phyloP scores from a whole-genome alignment of 53 echinoderm and acorn worm species.

The Zoroaster sp. region DNA sequence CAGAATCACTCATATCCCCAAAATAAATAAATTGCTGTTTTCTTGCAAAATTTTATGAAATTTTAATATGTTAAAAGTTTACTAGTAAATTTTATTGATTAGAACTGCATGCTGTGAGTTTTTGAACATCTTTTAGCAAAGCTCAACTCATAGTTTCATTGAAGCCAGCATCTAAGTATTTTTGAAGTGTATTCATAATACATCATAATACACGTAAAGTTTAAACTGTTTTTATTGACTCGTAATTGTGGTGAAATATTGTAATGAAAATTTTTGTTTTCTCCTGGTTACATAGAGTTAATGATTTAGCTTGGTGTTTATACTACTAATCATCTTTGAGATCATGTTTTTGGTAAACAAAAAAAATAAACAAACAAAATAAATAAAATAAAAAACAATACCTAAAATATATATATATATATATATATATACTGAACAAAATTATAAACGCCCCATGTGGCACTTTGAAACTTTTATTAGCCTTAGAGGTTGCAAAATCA shows the following conservation, averaged over 20 bases:
- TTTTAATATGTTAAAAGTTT: neutral
- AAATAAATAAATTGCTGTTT: neutral
- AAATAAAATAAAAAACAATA: too few relatives aligned
- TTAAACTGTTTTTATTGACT: neutral
- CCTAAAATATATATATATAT: too few relatives aligned
- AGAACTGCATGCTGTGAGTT: neutral
- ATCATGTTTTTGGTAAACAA: too few relatives aligned
- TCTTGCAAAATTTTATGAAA: neutral
- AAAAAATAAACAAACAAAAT: too few relatives aligned
- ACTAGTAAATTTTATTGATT: neutral
- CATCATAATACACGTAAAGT: neutral
- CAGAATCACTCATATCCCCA: neutral
- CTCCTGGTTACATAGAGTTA: neutral
- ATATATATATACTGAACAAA: too few relatives aligned
- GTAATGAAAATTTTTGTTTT: neutral
- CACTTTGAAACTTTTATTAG: too few relatives aligned
- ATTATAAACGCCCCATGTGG: too few relatives aligned
- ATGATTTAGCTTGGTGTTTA: neutral
- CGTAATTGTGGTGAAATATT: neutral
- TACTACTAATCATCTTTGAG: too few relatives aligned
- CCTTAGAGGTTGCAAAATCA: too few relatives aligned
- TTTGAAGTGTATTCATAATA: neutral
- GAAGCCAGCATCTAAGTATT: neutral
- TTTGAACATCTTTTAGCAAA: neutral
- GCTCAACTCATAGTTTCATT: neutral